phyloP scores from a whole-genome alignment of 2,888 invertebrate genomes.

The Cyrtodaria siliqua region DNA sequence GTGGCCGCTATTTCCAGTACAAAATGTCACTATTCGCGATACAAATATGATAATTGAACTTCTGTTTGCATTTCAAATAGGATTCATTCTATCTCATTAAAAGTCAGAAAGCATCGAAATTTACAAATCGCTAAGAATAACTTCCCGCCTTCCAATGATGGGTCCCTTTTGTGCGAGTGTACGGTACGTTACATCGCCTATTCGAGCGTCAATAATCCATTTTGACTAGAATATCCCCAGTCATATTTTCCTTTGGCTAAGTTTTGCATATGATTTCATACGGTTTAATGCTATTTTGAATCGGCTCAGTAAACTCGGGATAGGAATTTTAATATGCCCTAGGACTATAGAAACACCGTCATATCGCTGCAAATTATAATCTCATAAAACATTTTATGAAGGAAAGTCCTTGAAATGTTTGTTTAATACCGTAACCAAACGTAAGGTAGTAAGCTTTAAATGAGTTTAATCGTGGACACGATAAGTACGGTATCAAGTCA shows the following conservation, averaged over 20 bases:
- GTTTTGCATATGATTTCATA: constrained; percentile 62
- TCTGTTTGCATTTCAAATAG: constrained; percentile 67
- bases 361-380: constrained; percentile 60
- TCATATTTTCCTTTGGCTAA: constrained; percentile 60
- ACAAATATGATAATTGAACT: constrained; percentile 63
- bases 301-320: constrained; percentile 50
- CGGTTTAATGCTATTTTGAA: constrained; percentile 58
- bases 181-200: constrained; percentile 52
- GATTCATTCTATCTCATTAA: constrained; percentile 65
- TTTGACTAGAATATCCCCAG: constrained; percentile 57
- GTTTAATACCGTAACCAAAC: constrained; percentile 58
- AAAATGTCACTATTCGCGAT: constrained; percentile 53
- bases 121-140: constrained; percentile 68
- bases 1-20: constrained; percentile 46
- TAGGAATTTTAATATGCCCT: constrained; percentile 57
- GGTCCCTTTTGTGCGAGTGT: constrained; percentile 43
- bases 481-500: too few relatives aligned
- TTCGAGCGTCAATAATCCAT: constrained; percentile 58
- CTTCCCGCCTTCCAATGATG: constrained; percentile 59
- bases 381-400: constrained; percentile 64
- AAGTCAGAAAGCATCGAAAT: constrained; percentile 65
- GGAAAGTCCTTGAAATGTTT: constrained; percentile 47
- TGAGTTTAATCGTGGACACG: constrained; percentile 6
- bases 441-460: constrained; percentile 41
- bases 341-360: constrained; percentile 51